Percentiles rank a stretch among this genome's conserved stretches.
Evolutionary conservation across 2,113 vertebrate species (phyloP).

Genomic region (Oryzias melastigma): DNA sequence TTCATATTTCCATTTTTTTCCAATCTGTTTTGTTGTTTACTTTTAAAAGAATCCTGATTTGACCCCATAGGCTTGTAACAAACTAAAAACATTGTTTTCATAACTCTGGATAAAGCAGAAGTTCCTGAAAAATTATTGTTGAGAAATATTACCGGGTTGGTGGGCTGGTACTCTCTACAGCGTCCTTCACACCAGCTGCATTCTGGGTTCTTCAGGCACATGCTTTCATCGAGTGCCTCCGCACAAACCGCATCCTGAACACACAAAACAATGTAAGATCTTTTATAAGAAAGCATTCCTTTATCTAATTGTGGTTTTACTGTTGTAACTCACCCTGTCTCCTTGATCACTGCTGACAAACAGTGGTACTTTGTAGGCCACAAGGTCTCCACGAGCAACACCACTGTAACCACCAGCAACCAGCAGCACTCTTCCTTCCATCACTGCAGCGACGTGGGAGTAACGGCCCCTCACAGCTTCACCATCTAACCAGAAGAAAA

Average conservation of each 20-base stretch:
- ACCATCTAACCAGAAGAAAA: constrained; percentile 53
- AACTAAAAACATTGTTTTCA: background rate
- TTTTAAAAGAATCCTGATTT: too few species aligned
- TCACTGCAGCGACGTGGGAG: constrained; percentile 86
- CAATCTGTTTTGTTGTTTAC: too few species aligned
- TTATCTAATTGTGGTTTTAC: too few species aligned
- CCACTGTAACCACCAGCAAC: constrained; percentile 90
- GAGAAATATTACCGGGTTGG: constrained; percentile 69
- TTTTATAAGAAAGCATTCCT: too few species aligned
- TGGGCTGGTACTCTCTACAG: constrained; percentile 85
- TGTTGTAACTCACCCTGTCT: constrained; percentile 70
- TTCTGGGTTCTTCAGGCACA: constrained; percentile 87
- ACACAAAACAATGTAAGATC: background rate
- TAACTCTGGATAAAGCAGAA: background rate
- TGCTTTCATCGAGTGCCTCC: constrained; percentile 84
- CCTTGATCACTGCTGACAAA: constrained; percentile 86
- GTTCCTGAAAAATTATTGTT: background rate
- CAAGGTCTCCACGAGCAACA: constrained; percentile 82
- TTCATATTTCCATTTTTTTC: too few species aligned
- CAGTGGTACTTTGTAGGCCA: constrained; percentile 91
- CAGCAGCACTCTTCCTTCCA: constrained; percentile 87
- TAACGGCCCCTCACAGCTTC: constrained; percentile 83
- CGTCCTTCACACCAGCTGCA: constrained; percentile 90
- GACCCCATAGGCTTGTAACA: background rate
- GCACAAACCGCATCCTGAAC: constrained; percentile 84